These are phyloP conservation scores for Mesochorus sp. DNA, from an alignment of 2,888 invertebrate genomes.

Conservation along the genomic window DNA sequence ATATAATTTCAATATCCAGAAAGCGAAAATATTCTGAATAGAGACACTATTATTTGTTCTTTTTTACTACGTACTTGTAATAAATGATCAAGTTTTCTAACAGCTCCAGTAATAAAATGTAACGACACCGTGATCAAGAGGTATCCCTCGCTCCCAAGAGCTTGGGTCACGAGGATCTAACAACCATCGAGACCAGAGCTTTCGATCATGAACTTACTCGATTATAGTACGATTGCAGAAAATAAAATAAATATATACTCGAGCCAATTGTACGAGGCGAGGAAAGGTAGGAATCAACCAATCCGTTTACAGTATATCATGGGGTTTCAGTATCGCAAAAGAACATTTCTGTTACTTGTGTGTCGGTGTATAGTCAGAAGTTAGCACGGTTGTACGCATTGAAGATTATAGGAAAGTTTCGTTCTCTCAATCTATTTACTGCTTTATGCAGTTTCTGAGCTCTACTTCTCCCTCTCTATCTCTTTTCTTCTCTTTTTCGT, in stretches of 20 bases:
- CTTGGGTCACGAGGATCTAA: neutral
- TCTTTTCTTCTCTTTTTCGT: too few species aligned
- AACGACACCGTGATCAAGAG: neutral
- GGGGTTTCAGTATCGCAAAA: neutral
- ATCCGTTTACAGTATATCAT: too few species aligned
- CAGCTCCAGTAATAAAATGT: neutral
- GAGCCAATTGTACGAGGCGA: too few species aligned
- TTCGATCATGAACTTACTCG: neutral
- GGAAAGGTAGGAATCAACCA: too few species aligned
- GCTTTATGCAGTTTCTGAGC: neutral
- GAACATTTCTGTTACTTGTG: neutral
- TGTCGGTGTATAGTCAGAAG: too few species aligned
- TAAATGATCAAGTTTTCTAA: neutral
- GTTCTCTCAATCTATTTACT: neutral
- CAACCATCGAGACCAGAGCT: neutral
- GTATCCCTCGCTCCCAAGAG: neutral
- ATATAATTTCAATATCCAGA: neutral
- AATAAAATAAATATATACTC: neutral
- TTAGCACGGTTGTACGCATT: neutral
- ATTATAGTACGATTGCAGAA: neutral
- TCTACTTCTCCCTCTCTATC: too few species aligned
- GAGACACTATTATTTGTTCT: neutral
- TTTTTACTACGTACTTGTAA: neutral
- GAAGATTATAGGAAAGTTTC: neutral
- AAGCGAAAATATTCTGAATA: neutral